These are phyloP conservation scores for Cyrtonyx montezumae DNA, from an alignment of 2,113 vertebrate species.

Conservation along the genomic window DNA sequence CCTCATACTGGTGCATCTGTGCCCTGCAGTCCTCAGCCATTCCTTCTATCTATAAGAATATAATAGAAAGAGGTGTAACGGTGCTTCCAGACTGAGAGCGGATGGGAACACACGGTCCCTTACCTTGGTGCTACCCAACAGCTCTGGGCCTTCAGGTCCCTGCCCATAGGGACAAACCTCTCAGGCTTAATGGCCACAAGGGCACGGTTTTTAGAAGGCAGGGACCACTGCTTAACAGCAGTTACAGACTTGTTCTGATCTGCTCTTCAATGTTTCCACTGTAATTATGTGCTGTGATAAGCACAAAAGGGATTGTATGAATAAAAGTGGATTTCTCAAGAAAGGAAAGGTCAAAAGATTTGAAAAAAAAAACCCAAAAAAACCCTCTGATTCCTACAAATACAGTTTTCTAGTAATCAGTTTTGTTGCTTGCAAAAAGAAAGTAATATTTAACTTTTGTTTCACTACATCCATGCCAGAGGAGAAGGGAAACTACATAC, in stretches of 20 bases:
- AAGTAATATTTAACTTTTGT: background rate
- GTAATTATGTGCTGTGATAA: background rate
- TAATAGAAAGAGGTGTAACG: slow-evolving; percentile 34
- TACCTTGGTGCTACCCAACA: background rate
- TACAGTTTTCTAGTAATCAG: background rate
- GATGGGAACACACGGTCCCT: background rate
- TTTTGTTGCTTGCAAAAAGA: background rate
- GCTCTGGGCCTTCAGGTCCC: background rate
- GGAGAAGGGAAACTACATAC: background rate
- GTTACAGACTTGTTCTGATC: background rate
- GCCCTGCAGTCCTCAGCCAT: background rate
- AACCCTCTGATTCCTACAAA: background rate
- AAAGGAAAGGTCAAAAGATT: background rate
- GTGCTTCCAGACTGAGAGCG: slow-evolving; percentile 22
- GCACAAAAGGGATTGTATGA: background rate
- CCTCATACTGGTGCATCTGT: background rate
- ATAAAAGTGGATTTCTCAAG: background rate
- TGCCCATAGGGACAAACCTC: background rate
- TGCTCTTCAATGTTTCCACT: background rate
- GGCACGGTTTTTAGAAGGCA: background rate
- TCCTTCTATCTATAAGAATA: slow-evolving; percentile 19
- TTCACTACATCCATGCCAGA: background rate
- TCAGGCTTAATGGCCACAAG: background rate
- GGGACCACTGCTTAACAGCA: background rate
- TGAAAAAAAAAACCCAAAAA: background rate